Evolutionary conservation across 2,797 vertebrate genomes (phyloP).

Genomic region (Calcarius lapponicus): DNA sequence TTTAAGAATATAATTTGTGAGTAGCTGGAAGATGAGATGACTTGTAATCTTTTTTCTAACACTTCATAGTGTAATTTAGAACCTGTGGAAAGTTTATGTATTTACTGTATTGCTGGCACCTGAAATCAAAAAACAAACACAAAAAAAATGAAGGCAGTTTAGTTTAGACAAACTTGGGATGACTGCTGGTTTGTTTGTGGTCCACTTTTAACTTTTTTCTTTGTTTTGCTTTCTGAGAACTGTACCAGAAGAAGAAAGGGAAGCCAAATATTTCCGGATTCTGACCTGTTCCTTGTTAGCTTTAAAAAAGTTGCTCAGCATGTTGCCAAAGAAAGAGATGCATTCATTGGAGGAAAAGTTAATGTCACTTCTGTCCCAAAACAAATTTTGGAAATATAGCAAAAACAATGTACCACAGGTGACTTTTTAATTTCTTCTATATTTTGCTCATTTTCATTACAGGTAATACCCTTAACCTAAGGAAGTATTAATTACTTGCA

Average conservation of each 20-base stretch:
- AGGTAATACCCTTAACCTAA: neutral
- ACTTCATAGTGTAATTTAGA: neutral
- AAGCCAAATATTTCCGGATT: conserved; percentile 90
- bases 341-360: conserved; percentile 81
- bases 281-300: conserved; percentile 93
- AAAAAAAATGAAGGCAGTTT: neutral
- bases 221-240: conserved; percentile 76
- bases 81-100: neutral
- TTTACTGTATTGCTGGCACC: neutral
- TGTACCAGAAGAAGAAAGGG: conserved; percentile 91
- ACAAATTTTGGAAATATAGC: conserved; percentile 96
- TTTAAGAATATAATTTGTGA: neutral
- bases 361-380: conserved; percentile 80
- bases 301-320: conserved; percentile 87
- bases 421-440: conserved; percentile 1
- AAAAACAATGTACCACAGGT: conserved; percentile 91
- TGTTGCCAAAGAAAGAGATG: conserved; percentile 83
- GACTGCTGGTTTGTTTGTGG: neutral
- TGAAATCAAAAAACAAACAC: neutral
- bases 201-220: neutral
- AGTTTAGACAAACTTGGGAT: neutral
- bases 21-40: neutral
- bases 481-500: neutral
- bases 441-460: neutral
- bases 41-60: neutral